phyloP scores from a whole-genome alignment of 2,888 invertebrate species.

The Thysanoteuthis rhombus region DNA sequence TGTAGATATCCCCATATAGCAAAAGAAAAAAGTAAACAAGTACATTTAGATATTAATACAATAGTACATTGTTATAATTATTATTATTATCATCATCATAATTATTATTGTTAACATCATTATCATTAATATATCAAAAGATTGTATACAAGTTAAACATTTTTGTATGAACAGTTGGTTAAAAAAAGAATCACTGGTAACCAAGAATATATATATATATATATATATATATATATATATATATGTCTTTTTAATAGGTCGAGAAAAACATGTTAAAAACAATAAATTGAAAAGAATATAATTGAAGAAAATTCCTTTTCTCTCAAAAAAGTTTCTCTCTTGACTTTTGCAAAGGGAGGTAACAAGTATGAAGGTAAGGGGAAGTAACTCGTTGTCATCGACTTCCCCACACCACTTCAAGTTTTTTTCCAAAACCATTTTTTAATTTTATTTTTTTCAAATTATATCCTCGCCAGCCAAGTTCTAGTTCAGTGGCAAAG shows the following conservation, averaged over 20 bases:
- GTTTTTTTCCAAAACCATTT: not conserved
- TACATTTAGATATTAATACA: not conserved
- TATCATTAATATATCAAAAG: no score
- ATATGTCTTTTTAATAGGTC: not conserved
- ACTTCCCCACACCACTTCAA: not conserved
- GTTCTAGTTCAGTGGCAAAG: not conserved
- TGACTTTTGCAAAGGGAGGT: not conserved
- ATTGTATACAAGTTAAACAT: not conserved
- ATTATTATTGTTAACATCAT: not conserved
- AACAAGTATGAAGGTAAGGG: not conserved
- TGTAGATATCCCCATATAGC: not conserved
- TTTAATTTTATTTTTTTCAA: no score
- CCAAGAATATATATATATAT: no score
- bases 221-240: not conserved
- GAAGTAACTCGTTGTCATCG: not conserved
- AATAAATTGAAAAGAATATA: not conserved
- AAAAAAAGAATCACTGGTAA: not conserved
- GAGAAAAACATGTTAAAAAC: not conserved
- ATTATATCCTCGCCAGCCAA: not conserved
- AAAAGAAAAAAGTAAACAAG: not conserved
- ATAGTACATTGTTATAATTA: not conserved
- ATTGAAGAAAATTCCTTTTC: not conserved
- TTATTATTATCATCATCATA: not conserved
- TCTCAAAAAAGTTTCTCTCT: not conserved
- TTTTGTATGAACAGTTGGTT: not conserved